phyloP scores from a whole-genome alignment of 2,797 vertebrate species.

The Protosalanx chinensis region DNA sequence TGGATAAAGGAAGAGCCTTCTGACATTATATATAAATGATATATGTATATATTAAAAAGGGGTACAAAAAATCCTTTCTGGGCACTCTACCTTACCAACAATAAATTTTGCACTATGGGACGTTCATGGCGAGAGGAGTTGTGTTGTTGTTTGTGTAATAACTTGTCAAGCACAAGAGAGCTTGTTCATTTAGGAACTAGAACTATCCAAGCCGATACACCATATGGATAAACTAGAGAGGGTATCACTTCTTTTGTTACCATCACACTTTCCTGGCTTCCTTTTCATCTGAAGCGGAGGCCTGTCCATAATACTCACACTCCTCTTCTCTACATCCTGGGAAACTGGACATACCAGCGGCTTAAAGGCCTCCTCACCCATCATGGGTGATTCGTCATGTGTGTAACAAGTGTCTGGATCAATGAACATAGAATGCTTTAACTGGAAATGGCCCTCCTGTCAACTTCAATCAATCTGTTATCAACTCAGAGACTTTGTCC shows the following conservation, averaged over 20 bases:
- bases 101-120: constrained; percentile 90
- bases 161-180: constrained; percentile 76
- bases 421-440: constrained; percentile 71
- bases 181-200: constrained; percentile 74
- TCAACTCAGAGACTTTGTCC: constrained; percentile 59
- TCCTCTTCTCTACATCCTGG: constrained; percentile 51
- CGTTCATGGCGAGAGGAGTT: constrained; percentile 74
- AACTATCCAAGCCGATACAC: constrained; percentile 70
- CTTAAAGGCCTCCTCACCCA: constrained; percentile 64
- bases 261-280: constrained; percentile 71
- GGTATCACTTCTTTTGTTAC: constrained; percentile 63
- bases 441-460: constrained; percentile 63
- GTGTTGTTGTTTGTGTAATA: constrained; percentile 74
- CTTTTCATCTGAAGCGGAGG: constrained; percentile 70
- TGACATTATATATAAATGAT: constrained; percentile 81
- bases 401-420: constrained; percentile 62
- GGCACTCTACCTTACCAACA: constrained; percentile 84
- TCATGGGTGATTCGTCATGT: constrained; percentile 58
- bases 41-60: constrained; percentile 78
- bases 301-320: constrained; percentile 68
- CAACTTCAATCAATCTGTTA: constrained; percentile 64
- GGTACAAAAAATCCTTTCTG: constrained; percentile 75
- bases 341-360: constrained; percentile 62
- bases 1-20: constrained; percentile 84
- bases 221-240: constrained; percentile 62